A percentile compares a stretch with the other conserved stretches of the same genome.
These are phyloP conservation scores for Willisornis vidua DNA, from an alignment of 2,113 vertebrate genomes.

Conservation along the genomic window DNA sequence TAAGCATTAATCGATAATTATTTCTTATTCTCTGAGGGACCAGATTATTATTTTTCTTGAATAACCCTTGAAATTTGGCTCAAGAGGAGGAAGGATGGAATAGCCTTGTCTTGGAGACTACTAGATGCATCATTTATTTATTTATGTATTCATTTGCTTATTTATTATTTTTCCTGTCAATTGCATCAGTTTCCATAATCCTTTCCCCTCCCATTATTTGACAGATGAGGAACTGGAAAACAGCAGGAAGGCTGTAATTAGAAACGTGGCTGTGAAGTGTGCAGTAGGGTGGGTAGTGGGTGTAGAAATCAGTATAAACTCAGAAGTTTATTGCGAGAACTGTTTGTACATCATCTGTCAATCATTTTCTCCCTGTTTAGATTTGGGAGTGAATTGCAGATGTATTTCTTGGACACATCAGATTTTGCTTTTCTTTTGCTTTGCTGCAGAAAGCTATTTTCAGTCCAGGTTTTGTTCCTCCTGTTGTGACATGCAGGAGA, in stretches of 20 bases:
- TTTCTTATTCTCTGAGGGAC: not conserved
- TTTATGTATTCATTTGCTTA: not conserved
- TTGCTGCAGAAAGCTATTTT: constrained; percentile 28
- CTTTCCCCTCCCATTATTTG: not conserved
- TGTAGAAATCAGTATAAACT: not conserved
- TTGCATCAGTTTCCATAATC: not conserved
- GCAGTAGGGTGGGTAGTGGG: not conserved
- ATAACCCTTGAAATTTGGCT: not conserved
- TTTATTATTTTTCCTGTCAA: constrained; percentile 13
- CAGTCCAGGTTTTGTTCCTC: not conserved
- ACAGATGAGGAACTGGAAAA: constrained; percentile 21
- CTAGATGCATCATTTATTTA: not conserved
- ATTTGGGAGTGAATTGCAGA: not conserved
- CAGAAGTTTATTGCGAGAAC: not conserved
- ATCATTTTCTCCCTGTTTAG: not conserved
- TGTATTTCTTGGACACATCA: not conserved
- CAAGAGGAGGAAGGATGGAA: not conserved
- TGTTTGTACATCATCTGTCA: not conserved
- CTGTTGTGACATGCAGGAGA: constrained; percentile 31
- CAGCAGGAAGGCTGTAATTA: constrained; percentile 11
- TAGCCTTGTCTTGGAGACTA: not conserved
- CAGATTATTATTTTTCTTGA: not conserved
- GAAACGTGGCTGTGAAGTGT: not conserved
- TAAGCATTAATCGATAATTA: constrained; percentile 36
- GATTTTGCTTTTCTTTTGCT: not conserved